Evolutionary conservation across 2,797 vertebrate species (phyloP).

Genomic region (Ispidina lecontei): DNA sequence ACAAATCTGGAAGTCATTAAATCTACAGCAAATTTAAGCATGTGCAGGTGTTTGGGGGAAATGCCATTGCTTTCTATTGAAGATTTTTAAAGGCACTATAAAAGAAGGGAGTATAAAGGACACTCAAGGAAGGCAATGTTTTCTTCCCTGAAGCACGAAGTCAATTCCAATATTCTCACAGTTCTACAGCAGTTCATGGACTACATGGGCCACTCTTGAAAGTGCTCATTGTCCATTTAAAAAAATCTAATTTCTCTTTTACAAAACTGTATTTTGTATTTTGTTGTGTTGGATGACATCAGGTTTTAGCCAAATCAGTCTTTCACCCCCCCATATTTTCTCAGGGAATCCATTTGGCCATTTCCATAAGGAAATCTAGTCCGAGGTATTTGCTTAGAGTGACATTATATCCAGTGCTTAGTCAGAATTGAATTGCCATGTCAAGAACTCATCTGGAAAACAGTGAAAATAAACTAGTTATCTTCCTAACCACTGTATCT

Average conservation of each 20-base stretch:
- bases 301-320: neutral
- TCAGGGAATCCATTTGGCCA: neutral
- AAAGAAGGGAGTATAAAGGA: constrained; percentile 8
- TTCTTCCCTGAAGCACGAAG: constrained; percentile 50
- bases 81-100: constrained; percentile 33
- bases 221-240: neutral
- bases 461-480: neutral
- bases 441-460: neutral
- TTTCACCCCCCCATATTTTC: neutral
- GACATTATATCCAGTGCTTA: neutral
- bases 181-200: constrained; percentile 14
- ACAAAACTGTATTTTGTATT: neutral
- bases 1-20: constrained; percentile 39
- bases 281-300: neutral
- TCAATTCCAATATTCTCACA: constrained; percentile 36
- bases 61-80: constrained; percentile 23
- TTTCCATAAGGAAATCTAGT: neutral
- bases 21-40: constrained; percentile 16
- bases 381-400: neutral
- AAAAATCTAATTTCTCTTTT: neutral
- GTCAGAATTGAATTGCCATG: neutral
- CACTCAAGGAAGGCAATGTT: constrained; percentile 24
- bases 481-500: neutral
- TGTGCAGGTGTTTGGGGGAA: constrained; percentile 45
- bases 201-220: neutral